Conservation (phyloP, 2,888 invertebrate genomes). For the Cerastoderma edule region DNA sequence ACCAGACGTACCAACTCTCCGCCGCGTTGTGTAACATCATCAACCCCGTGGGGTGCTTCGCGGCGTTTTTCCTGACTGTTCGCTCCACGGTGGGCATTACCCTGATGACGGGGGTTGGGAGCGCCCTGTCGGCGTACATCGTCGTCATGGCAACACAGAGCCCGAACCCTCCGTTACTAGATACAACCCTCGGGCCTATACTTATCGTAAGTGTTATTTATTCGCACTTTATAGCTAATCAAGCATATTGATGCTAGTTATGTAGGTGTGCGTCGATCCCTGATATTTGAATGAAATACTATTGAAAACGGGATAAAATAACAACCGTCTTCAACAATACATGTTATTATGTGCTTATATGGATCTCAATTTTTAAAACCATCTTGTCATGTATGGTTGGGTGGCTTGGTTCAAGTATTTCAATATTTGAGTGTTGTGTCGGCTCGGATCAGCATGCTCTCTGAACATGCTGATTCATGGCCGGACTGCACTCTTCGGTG, state of each 20-base stretch:
- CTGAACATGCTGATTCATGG: too few relatives aligned
- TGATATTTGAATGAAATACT: not conserved
- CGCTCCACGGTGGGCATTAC: constrained; percentile 61
- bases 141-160: constrained; percentile 89
- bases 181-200: constrained; percentile 86
- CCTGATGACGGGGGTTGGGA: constrained; percentile 81
- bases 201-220: constrained; percentile 87
- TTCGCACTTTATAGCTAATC: not conserved
- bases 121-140: constrained; percentile 88
- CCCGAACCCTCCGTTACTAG: constrained; percentile 88
- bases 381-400: not conserved
- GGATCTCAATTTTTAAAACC: not conserved
- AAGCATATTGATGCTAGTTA: not conserved
- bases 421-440: too few relatives aligned
- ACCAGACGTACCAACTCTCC: constrained; percentile 90
- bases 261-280: not conserved
- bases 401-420: too few relatives aligned
- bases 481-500: too few relatives aligned
- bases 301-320: not conserved
- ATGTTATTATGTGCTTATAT: not conserved
- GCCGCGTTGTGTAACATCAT: constrained; percentile 91
- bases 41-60: constrained; percentile 90
- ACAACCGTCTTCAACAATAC: not conserved
- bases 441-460: too few relatives aligned
- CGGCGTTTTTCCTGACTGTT: constrained; percentile 85